Base-by-base conservation (phyloP, 1,140 invertebrate species). In the Bactericera cockerelli region DNA sequence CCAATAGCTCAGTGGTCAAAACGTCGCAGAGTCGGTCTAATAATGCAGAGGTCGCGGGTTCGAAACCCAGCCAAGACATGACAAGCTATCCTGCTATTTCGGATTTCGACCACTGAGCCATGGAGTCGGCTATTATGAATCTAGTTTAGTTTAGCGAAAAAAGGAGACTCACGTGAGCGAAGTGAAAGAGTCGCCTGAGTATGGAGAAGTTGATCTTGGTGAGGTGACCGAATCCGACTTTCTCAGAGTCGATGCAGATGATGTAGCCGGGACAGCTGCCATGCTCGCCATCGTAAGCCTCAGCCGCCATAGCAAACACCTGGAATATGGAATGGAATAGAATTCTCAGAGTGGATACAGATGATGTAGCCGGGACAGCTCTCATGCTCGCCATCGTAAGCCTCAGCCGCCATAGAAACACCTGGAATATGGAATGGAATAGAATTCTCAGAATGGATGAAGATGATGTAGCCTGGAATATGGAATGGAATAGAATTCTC, bases 131-230 rank as follows among this genome's bases (percentile, higher is more conserved):
- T n/a, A n/a, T n/a, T n/a, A n/a, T n/a, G n/a, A n/a, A n/a, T n/a
- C n/a, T n/a, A n/a, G n/a, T n/a, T n/a, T n/a, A n/a, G n/a, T n/a
- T n/a, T n/a, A n/a, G n/a, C n/a, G n/a, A n/a, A n/a, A n/a, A n/a
- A n/a, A n/a, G n/a, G n/a, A n/a, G 13, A 28, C 33, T 59, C 26
- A 59, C 58, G n/a, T 59, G 58, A 1, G 49, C 58, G 24, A 59
- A 59, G 19, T 59, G 49, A 2, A 59, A 21, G 21, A 53, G 49
- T 42, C 38, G 42, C 26, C 58, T 1, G 13, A 59, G 26, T 21
- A 54, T 22, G 11, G 58, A 59, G 16, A 59, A 49, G 38, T 49
- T 59, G 24, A 59, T 49, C 14, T 21, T 59, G 16, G 58, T 49
- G 38, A 59, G 53, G 53, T 59, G 58, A 25, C 38, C 38, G 19